Evolutionary conservation across 2,797 vertebrate genomes (phyloP).

Genomic region (Schizothorax lantsangensis): DNA sequence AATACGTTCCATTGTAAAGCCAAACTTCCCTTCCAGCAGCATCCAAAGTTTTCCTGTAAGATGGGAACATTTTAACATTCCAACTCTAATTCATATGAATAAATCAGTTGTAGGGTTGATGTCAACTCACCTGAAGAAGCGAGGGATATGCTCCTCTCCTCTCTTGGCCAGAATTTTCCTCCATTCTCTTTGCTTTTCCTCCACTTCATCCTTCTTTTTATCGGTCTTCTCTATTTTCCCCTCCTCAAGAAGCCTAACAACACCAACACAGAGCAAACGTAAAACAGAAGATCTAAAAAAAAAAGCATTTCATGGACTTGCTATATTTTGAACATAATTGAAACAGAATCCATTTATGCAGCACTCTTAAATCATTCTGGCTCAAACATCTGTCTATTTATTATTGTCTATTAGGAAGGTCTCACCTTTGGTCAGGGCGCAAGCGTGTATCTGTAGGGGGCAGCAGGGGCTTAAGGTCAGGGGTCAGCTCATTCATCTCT

Average conservation of each 20-base stretch:
- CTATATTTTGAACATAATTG: not conserved
- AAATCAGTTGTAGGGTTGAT: not conserved
- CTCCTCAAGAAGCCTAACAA: conserved; percentile 89
- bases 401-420: not conserved
- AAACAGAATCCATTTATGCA: not conserved
- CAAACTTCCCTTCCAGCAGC: conserved; percentile 87
- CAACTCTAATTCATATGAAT: not conserved
- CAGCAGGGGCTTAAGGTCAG: conserved; percentile 82
- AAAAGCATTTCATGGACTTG: not conserved
- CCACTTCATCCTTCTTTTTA: conserved; percentile 86
- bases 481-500: conserved; percentile 90
- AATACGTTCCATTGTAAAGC: conserved; percentile 89
- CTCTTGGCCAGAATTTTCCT: conserved; percentile 84
- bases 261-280: not conserved
- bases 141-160: conserved; percentile 85
- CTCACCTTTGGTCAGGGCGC: conserved; percentile 91
- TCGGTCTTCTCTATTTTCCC: conserved; percentile 86
- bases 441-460: conserved; percentile 90
- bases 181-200: conserved; percentile 86
- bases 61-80: conserved; percentile 14
- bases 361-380: not conserved
- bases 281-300: not conserved
- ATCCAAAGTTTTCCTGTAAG: conserved; percentile 83
- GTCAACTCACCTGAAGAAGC: conserved; percentile 88
- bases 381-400: not conserved